Evolutionary conservation across 2,797 vertebrate species (phyloP), one percentile per base, ranked within the genome.

Genomic region (Petrocephalus schoutedeni): DNA sequence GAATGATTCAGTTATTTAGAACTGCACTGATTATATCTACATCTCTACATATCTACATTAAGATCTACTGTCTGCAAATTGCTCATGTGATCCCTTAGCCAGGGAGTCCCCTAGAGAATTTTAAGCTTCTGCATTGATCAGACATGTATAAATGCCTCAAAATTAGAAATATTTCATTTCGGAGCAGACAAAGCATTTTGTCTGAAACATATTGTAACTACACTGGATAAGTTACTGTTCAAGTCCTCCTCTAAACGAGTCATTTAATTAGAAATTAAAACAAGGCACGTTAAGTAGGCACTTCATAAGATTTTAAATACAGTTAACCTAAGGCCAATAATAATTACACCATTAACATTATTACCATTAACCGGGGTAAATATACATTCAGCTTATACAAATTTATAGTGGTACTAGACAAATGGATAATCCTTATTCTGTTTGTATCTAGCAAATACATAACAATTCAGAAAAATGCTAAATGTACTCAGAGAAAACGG

Each of bases 181-280:
- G 45, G 19, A 77, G 16, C 6, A 45, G 71, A 77, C 1, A 41
- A 77, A 41, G 36, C 36, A 45, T 77, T n/a, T 77, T 77, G 5
- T 45, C 32, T 77, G 71, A 77, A 77, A 77, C 28, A 77, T 77
- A n/a, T 77, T 45, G 36, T 45, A 45, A 45, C 41, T 45, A 9
- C 71, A 77, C 71, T 77, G 41, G 71, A 77, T 77, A 77, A 77
- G 45, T 19, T 41, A 77, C 32, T 19, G 41, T 77, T 45, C 71
- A 77, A 19, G 71, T 14, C 16, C 36, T 77, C 36, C 71, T 77
- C 71, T 77, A 45, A 45, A 77, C 41, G 71, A 77, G 36, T 45
- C 36, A 45, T 77, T 77, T 77, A 77, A 77, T 77, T 77, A 77
- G 71, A 77, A 77, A 77, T 77, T 45, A 77, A 77, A 77, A 45